A percentile compares a stretch with the other conserved stretches of the same genome.
phyloP scores from a whole-genome alignment of 1,140 invertebrate genomes.

The Drosophila navojoa region DNA sequence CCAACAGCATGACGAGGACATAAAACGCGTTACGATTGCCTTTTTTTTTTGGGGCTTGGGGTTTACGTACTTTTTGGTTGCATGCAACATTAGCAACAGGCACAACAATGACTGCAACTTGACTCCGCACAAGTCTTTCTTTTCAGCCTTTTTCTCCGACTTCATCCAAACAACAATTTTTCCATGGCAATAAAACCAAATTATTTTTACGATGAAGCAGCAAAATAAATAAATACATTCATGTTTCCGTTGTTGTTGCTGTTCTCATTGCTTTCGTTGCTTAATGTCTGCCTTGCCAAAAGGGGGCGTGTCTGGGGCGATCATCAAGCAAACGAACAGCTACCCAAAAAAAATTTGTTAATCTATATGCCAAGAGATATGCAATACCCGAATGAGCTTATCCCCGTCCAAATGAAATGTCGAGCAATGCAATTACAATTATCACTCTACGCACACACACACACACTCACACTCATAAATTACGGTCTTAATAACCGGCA shows the following conservation, averaged over 20 bases:
- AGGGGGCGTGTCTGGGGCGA: slow-evolving; percentile 57
- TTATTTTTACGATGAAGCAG: slow-evolving; percentile 77
- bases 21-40: slow-evolving; percentile 65
- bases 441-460: not conserved
- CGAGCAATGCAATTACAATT: slow-evolving; percentile 32
- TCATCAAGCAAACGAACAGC: slow-evolving; percentile 54
- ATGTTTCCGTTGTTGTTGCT: slow-evolving; percentile 28
- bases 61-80: slow-evolving; percentile 37
- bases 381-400: slow-evolving; percentile 8
- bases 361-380: slow-evolving; percentile 27
- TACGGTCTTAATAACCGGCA: slow-evolving; percentile 10
- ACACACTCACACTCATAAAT: slow-evolving; percentile 14
- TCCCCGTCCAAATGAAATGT: slow-evolving; percentile 3
- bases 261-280: slow-evolving; percentile 24
- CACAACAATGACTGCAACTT: slow-evolving; percentile 39
- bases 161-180: slow-evolving; percentile 14
- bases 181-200: slow-evolving; percentile 75
- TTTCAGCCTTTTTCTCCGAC: not conserved
- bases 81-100: slow-evolving; percentile 48
- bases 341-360: slow-evolving; percentile 47
- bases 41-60: slow-evolving; percentile 5
- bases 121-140: not conserved
- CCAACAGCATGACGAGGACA: slow-evolving; percentile 64
- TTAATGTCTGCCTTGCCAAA: slow-evolving; percentile 56
- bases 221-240: slow-evolving; percentile 78